Evolutionary conservation across 1,140 invertebrate genomes (phyloP), one percentile per base, ranked within the genome.

Genomic region (Hesperophylax magnus): DNA sequence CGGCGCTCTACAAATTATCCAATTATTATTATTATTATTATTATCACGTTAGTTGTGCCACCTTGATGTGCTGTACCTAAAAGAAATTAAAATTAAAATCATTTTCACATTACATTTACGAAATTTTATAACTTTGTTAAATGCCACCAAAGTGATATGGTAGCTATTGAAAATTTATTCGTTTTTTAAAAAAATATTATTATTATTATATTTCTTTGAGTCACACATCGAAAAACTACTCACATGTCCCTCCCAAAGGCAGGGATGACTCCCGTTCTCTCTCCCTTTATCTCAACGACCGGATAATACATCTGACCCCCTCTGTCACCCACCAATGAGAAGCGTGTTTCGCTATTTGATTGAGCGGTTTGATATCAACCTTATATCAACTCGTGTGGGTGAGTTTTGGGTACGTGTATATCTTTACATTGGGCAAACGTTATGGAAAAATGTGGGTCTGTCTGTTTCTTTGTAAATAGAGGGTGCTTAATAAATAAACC

Each of bases 231-330:
- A 3, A 74, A 75, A 77, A 39, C 58, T 77, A 61, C 63, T 61
- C 5, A 31, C 7, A 54, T 31, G 0, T 56, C 7, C 77, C 78
- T 79, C 78, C 11, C 34, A 5, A 17, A 20, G 47, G 22, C 31
- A 27, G 7, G 14, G 18, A 60, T 60, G 53, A 79, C 65, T 72
- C 9, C 27, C 34, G 53, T 39, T 71, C 63, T 79, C 15, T 78
- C 78, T 79, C 78, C 65, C 27, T 79, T 79, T 79, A 79, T 79
- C 78, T 72, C 20, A 47, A 72, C n/a, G 22, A 18, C 8, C n/a
- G 34, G 56, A 74, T 61, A 39, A 74, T 79, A 39, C n/a, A 17
- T 74, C 78, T 63, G 56, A 79, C 20, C 69, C 39, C 69, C 27
- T 79, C 78, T 22, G 15, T 52, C 67, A 60, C 27, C 54, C n/a